phyloP scores from a whole-genome alignment of 2,888 invertebrate species.

The Laothoe populi region DNA sequence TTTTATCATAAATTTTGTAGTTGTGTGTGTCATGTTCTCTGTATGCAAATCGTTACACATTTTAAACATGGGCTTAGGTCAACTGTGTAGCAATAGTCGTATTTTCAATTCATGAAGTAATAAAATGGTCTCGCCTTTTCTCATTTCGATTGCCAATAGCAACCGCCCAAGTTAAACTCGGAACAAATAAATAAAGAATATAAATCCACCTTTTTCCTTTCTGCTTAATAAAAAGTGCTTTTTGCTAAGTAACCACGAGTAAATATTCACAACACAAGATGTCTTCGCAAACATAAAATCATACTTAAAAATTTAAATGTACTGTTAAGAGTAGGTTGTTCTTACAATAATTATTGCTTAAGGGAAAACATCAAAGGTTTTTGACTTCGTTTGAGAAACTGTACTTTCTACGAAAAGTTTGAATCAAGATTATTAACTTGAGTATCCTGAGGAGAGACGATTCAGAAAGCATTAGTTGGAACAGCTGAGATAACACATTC shows the following conservation, averaged over 20 bases:
- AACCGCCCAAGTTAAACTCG: constrained; percentile 7
- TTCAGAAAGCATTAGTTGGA: constrained; percentile 59
- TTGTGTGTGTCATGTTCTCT: not conserved
- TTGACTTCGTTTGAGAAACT: constrained; percentile 47
- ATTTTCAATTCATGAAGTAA: constrained; percentile 9
- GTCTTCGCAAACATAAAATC: constrained; percentile 22
- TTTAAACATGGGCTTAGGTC: not conserved
- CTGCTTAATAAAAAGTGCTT: constrained; percentile 44
- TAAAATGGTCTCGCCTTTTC: constrained; percentile 42
- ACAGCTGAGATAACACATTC: constrained; percentile 63
- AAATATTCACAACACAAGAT: constrained; percentile 37
- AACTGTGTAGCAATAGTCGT: not conserved
- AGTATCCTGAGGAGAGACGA: constrained; percentile 53
- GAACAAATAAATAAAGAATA: constrained; percentile 54
- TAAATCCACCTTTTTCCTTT: constrained; percentile 46
- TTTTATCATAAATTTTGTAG: not conserved
- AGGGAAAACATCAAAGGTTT: constrained; percentile 34
- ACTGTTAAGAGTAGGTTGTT: constrained; percentile 1
- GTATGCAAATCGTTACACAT: not conserved
- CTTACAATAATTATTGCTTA: constrained; percentile 23
- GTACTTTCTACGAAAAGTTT: constrained; percentile 60
- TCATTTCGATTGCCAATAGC: constrained; percentile 31
- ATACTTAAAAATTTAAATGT: constrained; percentile 28
- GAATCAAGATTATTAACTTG: constrained; percentile 69
- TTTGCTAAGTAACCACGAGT: constrained; percentile 37